Conservation (phyloP, 2,113 vertebrate species). For the Leiothrix lutea region DNA sequence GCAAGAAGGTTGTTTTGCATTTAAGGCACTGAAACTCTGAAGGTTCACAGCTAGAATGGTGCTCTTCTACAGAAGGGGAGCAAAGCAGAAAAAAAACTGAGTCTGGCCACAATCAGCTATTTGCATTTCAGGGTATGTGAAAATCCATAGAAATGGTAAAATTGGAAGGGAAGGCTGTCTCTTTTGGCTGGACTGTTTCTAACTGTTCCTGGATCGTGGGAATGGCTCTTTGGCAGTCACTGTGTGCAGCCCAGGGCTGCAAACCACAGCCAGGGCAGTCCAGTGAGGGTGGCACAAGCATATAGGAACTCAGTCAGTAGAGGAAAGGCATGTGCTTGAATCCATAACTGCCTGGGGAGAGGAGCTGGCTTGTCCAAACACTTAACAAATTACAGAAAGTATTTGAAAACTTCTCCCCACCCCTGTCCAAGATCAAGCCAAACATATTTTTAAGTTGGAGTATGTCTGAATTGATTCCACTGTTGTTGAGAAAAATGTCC, state of each 20-base stretch:
- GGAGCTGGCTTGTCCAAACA: background rate
- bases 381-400: background rate
- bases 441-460: background rate
- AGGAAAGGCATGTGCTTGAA: background rate
- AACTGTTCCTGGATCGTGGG: rapidly evolving
- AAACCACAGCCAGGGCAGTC: background rate
- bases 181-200: background rate
- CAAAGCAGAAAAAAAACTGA: background rate
- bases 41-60: background rate
- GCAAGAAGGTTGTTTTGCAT: background rate
- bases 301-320: background rate
- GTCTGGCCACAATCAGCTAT: background rate
- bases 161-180: background rate
- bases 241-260: background rate
- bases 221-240: background rate
- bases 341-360: background rate
- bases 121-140: background rate
- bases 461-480: background rate
- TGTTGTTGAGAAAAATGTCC: background rate
- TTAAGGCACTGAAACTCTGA: background rate
- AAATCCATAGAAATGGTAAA: background rate
- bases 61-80: background rate
- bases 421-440: background rate
- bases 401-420: background rate
- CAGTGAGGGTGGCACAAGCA: background rate